phyloP scores from a whole-genome alignment of 2,888 invertebrate genomes.

The Lepidocyrtinus sp. region DNA sequence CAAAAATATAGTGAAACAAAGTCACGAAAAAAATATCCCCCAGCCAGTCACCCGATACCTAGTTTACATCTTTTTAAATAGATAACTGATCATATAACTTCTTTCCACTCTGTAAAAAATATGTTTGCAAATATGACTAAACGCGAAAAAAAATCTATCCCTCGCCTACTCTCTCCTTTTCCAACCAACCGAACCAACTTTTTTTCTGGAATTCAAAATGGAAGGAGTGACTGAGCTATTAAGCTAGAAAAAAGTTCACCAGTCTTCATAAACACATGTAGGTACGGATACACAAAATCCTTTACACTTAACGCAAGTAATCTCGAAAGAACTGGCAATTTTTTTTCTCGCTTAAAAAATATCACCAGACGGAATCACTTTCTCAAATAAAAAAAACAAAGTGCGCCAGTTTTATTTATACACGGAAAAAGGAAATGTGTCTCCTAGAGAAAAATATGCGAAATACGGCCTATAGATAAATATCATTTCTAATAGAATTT shows the following conservation, averaged over 20 bases:
- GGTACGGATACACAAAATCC: background rate
- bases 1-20: constrained; percentile 3
- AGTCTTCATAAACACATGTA: background rate
- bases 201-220: constrained; percentile 61
- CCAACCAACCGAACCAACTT: constrained; percentile 24
- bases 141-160: background rate
- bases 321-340: background rate
- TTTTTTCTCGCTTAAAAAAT: background rate
- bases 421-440: constrained; percentile 13
- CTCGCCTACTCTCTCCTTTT: constrained; percentile 25
- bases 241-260: background rate
- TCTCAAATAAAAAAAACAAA: constrained; percentile 5
- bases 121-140: background rate
- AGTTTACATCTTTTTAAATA: constrained; percentile 13
- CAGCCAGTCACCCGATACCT: constrained; percentile 31
- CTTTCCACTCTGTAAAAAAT: constrained; percentile 22
- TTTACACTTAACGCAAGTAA: background rate
- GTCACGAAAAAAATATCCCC: constrained; percentile 48
- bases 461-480: background rate
- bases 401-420: background rate
- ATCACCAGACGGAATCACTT: constrained; percentile 2
- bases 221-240: constrained; percentile 42
- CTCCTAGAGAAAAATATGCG: constrained; percentile 1
- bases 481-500: too few relatives aligned
- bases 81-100: constrained; percentile 13